These are phyloP conservation scores for Nipponacmea schrenckii DNA, from an alignment of 2,888 invertebrate species.

Conservation along the genomic window DNA sequence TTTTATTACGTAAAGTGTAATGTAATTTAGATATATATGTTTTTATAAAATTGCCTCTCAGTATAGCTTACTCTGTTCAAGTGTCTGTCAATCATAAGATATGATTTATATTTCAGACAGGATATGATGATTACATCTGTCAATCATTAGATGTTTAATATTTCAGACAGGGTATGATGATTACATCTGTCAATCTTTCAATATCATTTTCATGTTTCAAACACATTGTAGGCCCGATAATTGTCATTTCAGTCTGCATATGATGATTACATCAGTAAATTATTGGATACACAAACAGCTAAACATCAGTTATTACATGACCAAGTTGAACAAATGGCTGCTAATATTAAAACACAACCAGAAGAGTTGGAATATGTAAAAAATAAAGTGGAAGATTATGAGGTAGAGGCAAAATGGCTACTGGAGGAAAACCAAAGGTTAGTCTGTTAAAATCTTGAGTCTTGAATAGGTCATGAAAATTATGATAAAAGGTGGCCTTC, in stretches of 20 bases:
- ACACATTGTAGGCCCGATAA: too few species aligned
- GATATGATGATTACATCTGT: not conserved
- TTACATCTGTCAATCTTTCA: not conserved
- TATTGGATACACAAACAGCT: conserved; percentile 58
- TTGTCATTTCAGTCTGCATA: conserved; percentile 62
- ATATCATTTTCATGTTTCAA: too few species aligned
- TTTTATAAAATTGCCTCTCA: too few species aligned
- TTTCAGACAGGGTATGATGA: not conserved
- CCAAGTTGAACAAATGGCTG: conserved; percentile 60
- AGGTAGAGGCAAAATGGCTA: conserved; percentile 48
- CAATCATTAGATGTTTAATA: not conserved
- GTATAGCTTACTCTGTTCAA: too few species aligned
- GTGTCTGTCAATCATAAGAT: too few species aligned
- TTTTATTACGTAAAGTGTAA: too few species aligned
- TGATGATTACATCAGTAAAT: conserved; percentile 60
- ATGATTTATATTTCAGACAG: not conserved
- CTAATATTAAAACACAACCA: conserved; percentile 52
- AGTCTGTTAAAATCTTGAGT: conserved; percentile 1
- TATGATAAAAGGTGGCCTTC: not conserved
- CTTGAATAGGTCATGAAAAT: not conserved
- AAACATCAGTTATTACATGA: conserved; percentile 56
- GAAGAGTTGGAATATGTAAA: conserved; percentile 48
- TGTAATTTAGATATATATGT: too few species aligned
- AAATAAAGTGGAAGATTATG: conserved; percentile 42
- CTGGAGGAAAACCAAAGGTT: conserved; percentile 57